phyloP scores from a whole-genome alignment of 2,888 invertebrate species.

The Panzeria rudis region DNA sequence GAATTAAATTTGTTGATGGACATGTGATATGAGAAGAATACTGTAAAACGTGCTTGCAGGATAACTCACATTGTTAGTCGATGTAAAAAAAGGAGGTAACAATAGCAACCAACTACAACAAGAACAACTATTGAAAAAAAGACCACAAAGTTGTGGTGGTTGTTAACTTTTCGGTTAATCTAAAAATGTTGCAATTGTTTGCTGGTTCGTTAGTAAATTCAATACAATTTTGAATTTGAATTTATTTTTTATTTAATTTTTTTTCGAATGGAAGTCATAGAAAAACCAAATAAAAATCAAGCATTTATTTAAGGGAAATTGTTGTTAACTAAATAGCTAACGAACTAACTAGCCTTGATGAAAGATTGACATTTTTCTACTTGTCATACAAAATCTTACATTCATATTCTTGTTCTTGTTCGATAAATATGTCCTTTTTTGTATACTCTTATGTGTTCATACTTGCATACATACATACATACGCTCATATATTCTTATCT shows the following conservation, averaged over 20 bases:
- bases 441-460: not conserved
- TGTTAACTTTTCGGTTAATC: constrained; percentile 60
- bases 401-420: not conserved
- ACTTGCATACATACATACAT: not conserved
- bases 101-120: not conserved
- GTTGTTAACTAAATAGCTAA: constrained; percentile 49
- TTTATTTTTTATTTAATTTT: constrained; percentile 28
- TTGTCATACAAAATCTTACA: not conserved
- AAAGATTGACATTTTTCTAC: constrained; percentile 52
- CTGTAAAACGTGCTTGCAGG: not conserved
- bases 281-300: constrained; percentile 29
- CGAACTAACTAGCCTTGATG: constrained; percentile 48
- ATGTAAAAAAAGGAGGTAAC: constrained; percentile 9
- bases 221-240: constrained; percentile 67
- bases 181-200: constrained; percentile 62
- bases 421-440: constrained; percentile 36
- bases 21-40: constrained; percentile 55
- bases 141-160: constrained; percentile 57
- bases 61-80: not conserved
- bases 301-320: constrained; percentile 45
- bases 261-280: constrained; percentile 16
- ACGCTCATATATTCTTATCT: not conserved
- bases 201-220: constrained; percentile 69
- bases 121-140: not conserved
- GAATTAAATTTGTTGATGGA: constrained; percentile 58